Evolutionary conservation across 2,888 invertebrate genomes (phyloP).

Genomic region (Rhingia campestris): DNA sequence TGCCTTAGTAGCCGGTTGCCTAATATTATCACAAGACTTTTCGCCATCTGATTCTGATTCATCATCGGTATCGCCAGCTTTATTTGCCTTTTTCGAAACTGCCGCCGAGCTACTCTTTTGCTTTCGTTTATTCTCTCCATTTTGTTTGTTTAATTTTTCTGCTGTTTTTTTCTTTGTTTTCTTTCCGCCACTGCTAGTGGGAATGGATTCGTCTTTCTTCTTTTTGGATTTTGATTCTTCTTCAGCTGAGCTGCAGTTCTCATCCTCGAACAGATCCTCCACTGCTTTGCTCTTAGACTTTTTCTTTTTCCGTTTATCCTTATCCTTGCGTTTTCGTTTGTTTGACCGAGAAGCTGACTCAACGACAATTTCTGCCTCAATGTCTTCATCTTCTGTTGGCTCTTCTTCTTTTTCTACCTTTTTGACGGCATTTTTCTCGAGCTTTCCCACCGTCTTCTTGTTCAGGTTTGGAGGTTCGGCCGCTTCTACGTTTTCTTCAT

Average conservation of each 20-base stretch:
- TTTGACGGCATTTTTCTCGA: constrained; percentile 44
- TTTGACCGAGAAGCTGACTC: constrained; percentile 76
- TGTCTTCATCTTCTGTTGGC: constrained; percentile 53
- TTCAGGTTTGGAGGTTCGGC: neutral
- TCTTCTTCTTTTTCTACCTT: constrained; percentile 80
- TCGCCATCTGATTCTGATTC: constrained; percentile 75
- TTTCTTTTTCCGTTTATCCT: constrained; percentile 81
- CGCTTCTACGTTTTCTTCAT: constrained; percentile 75
- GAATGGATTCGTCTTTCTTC: constrained; percentile 75
- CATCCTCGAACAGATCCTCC: constrained; percentile 67
- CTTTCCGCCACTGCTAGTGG: constrained; percentile 36
- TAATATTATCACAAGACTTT: constrained; percentile 60
- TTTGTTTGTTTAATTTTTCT: constrained; percentile 52
- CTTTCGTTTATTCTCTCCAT: constrained; percentile 71
- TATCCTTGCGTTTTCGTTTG: constrained; percentile 82
- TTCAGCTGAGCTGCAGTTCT: constrained; percentile 51
- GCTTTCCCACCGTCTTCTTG: constrained; percentile 15
- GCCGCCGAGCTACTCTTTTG: constrained; percentile 76
- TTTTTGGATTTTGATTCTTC: constrained; percentile 64
- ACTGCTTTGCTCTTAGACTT: constrained; percentile 78
- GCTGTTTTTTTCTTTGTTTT: constrained; percentile 69
- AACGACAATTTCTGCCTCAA: constrained; percentile 41
- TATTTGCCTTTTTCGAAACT: constrained; percentile 42
- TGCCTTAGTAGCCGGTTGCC: constrained; percentile 42
- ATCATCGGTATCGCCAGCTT: constrained; percentile 67